A percentile compares a stretch with the other conserved stretches of the same genome.
Evolutionary conservation across 53 echinoderm and acorn worm genomes (phyloP).

Genomic region (Luidia sarsii): DNA sequence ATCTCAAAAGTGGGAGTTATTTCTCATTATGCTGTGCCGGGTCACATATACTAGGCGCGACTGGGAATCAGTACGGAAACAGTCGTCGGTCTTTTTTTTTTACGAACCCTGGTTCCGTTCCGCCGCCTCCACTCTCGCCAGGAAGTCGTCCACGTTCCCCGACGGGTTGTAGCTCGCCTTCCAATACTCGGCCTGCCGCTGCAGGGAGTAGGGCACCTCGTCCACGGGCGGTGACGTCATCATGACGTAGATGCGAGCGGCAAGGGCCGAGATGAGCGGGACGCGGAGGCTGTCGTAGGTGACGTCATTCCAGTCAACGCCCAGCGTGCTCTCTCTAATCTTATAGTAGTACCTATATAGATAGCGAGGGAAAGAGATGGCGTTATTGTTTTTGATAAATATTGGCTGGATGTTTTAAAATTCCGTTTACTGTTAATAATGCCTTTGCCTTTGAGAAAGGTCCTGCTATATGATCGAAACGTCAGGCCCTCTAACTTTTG

Average conservation of each 20-base stretch:
- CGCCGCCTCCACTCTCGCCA: background rate
- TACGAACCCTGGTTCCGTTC: conserved; percentile 21
- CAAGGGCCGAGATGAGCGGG: conserved; percentile 33
- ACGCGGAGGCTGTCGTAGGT: conserved; percentile 26
- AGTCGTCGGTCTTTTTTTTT: no score
- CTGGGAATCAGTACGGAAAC: no score
- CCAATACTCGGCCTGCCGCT: conserved; percentile 23
- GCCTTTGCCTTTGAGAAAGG: no score
- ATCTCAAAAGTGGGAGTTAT: no score
- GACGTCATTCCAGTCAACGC: conserved; percentile 36
- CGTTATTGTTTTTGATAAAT: no score
- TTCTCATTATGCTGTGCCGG: no score
- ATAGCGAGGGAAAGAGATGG: no score
- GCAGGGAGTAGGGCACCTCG: conserved; percentile 4
- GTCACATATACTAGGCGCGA: no score
- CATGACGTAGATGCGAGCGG: conserved; percentile 49
- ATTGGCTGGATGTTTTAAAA: no score
- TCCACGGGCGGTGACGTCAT: conserved; percentile 43
- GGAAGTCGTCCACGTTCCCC: conserved; percentile 6
- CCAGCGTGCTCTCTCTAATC: background rate
- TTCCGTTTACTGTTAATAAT: no score
- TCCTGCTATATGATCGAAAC: no score
- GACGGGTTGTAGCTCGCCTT: background rate
- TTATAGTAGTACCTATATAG: conserved; percentile 25
- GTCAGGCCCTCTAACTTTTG: no score